Evolutionary conservation across 1,140 invertebrate genomes (phyloP).

Genomic region (Conus betulinus): DNA sequence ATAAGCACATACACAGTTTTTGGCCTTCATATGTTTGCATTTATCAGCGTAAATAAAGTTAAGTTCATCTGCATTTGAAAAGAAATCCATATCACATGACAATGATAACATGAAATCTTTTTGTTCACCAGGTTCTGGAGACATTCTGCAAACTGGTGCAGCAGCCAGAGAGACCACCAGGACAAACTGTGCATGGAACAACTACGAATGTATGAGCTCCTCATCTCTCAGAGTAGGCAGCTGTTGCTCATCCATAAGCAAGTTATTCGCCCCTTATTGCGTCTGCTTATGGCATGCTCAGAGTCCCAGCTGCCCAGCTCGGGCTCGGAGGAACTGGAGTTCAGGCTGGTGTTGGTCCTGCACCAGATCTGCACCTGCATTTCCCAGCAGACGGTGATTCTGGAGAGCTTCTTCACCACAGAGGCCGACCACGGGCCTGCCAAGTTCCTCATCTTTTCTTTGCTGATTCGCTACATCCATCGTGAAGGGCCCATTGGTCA

Average conservation of each 20-base stretch:
- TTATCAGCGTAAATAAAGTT: neutral
- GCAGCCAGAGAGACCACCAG: constrained; percentile 74
- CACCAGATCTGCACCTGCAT: constrained; percentile 91
- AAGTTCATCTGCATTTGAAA: constrained; percentile 74
- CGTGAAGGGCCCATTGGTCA: constrained; percentile 92
- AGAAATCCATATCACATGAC: constrained; percentile 66
- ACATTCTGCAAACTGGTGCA: constrained; percentile 78
- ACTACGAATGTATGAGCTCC: constrained; percentile 86
- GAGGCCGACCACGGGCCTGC: constrained; percentile 78
- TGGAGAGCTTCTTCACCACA: constrained; percentile 92
- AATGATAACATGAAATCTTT: constrained; percentile 65
- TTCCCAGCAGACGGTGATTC: constrained; percentile 74
- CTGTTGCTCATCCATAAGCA: constrained; percentile 91
- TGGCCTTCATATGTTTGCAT: neutral
- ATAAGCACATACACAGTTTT: no score
- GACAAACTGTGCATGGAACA: constrained; percentile 88
- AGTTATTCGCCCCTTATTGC: constrained; percentile 89
- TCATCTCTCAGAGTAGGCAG: constrained; percentile 84
- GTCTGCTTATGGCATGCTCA: constrained; percentile 87
- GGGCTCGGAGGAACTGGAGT: constrained; percentile 85
- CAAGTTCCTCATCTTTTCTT: constrained; percentile 91
- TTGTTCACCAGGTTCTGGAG: constrained; percentile 76
- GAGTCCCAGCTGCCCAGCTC: constrained; percentile 77
- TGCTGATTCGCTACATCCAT: constrained; percentile 94
- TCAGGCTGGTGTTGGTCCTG: constrained; percentile 88